Evolutionary conservation across 2,888 invertebrate species (phyloP), one percentile per base, ranked within the genome.

Genomic region (Caenorhabditis sp.): DNA sequence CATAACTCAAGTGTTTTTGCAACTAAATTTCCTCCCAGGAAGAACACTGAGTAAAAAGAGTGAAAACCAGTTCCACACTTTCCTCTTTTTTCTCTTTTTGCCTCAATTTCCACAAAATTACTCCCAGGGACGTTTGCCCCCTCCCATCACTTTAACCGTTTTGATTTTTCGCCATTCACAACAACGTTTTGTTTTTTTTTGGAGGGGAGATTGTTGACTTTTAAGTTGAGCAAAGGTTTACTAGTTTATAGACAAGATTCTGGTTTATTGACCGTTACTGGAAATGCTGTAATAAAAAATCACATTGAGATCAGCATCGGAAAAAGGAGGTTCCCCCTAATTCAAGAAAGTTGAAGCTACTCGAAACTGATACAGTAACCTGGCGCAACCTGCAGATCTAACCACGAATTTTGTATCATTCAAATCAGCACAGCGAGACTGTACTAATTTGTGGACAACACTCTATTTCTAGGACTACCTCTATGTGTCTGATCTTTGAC

Each of bases 71-170:
- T 68, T 68, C 47, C 14, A 22, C 47, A 31, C 49, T 38, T 38
- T 38, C 38, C 38, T 10, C 38, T 38, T 38, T 38, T 38, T 38
- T 12, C 12, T n/a, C 12, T 19, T 61, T 38, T 68, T 54, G 24
- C 68, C 51, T 68, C 68, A 68, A 35, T 68, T 68, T 68, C 68
- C 68, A 68, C 68, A 68, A 68, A 68, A 38, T 68, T 68, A 54
- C 68, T 38, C 68, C 24, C 66, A 66, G 49, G 47, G 44, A 64
- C 47, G 24, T 44, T 24, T 68, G 10, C 24, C 24, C 19, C 14
- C 66, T 51, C 35, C 51, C 51, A 54, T 68, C 68, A 68, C 35
- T 51, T 68, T 68, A 68, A 68, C 68, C 68, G 68, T 68, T 68
- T 68, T 54, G 68, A 68, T 54, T 68, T 51, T 68, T 54, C 51